Conservation (phyloP, 1,140 invertebrate genomes). For the Kradibia gibbosae region DNA sequence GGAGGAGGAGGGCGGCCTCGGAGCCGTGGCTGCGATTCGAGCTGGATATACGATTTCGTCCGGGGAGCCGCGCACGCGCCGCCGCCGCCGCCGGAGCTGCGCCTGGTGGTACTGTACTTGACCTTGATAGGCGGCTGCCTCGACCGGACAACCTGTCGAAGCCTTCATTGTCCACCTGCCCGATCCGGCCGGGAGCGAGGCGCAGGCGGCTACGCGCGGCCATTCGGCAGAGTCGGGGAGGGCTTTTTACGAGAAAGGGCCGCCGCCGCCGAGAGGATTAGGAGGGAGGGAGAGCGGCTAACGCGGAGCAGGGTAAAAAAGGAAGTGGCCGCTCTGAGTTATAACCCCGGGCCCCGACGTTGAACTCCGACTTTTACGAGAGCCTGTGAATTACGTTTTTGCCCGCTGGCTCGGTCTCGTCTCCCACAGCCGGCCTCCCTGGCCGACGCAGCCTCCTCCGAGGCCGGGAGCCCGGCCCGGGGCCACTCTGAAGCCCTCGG, state of each 20-base stretch:
- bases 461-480: background rate
- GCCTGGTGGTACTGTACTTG: conserved; percentile 15
- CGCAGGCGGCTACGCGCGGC: too few species aligned
- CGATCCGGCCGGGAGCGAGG: background rate
- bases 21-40: background rate
- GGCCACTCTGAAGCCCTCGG: too few species aligned
- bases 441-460: background rate
- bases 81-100: background rate
- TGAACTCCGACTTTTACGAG: conserved; percentile 33
- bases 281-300: background rate
- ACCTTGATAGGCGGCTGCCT: conserved; percentile 19
- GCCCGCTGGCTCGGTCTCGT: too few species aligned
- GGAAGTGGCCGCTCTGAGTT: background rate
- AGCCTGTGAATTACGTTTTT: conserved; percentile 44
- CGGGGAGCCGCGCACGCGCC: background rate
- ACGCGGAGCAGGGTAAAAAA: background rate
- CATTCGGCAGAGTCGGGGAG: background rate
- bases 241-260: too few species aligned
- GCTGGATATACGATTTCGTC: conserved; percentile 17
- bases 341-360: background rate
- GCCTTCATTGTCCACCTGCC: conserved; percentile 37
- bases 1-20: background rate
- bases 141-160: conserved; percentile 29
- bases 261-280: background rate
- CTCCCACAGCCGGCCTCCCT: conserved; percentile 48